phyloP scores from a whole-genome alignment of 1,140 invertebrate genomes.

The Adoxophyes honmai region DNA sequence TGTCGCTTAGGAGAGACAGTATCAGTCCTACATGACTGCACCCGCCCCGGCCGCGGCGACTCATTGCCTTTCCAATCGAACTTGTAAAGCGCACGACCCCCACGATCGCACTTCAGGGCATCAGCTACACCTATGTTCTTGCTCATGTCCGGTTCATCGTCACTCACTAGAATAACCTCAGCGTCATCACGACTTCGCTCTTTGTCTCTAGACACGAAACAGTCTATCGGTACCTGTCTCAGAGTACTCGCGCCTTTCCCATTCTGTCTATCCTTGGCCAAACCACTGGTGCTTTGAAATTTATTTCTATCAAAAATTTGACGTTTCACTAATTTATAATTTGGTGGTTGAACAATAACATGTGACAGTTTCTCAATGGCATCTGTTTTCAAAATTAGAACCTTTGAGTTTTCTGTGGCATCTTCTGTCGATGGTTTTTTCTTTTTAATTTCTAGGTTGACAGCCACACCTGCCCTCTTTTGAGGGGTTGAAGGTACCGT shows the following conservation, averaged over 20 bases:
- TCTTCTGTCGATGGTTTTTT: constrained; percentile 42
- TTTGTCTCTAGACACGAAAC: constrained; percentile 37
- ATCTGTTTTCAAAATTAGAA: constrained; percentile 71
- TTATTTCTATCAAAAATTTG: constrained; percentile 45
- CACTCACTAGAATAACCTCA: constrained; percentile 25
- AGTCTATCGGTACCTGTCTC: constrained; percentile 47
- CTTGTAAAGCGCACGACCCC: constrained; percentile 26
- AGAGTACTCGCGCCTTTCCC: constrained; percentile 28
- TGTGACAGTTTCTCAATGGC: constrained; percentile 58
- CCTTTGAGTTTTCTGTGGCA: constrained; percentile 43
- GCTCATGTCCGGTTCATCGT: constrained; percentile 50
- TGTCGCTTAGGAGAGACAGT: constrained; percentile 27
- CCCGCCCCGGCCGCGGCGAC: constrained; percentile 25
- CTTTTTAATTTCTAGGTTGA: constrained; percentile 67
- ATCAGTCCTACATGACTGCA: constrained; percentile 22
- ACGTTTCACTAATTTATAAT: constrained; percentile 64
- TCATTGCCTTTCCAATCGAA: constrained; percentile 32
- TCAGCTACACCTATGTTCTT: constrained; percentile 45
- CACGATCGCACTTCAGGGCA: constrained; percentile 36
- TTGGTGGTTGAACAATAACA: constrained; percentile 67
- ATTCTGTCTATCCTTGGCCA: constrained; percentile 21
- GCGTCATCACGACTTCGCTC: constrained; percentile 17
- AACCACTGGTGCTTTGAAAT: constrained; percentile 28
- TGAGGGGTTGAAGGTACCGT: constrained; percentile 18
- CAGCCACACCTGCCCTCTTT: constrained; percentile 42